A percentile compares a stretch with the other conserved stretches of the same genome.
These are phyloP conservation scores for Champsocephalus gunnari DNA, from an alignment of 2,797 vertebrate genomes.

Conservation along the genomic window DNA sequence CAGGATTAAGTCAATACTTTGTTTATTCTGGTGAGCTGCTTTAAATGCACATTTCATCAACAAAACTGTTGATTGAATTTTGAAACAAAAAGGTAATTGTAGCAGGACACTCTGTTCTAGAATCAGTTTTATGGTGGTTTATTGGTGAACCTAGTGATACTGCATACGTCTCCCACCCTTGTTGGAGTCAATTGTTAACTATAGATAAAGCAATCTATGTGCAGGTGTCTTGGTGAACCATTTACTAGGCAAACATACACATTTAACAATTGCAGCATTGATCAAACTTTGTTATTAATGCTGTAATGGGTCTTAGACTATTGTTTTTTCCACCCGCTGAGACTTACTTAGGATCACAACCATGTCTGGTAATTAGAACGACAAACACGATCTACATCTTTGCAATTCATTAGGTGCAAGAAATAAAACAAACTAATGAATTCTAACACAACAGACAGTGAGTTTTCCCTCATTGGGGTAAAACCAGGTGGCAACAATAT, in stretches of 20 bases:
- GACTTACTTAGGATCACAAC: not conserved
- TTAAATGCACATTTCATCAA: not conserved
- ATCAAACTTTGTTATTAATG: conserved; percentile 19
- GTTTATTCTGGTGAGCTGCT: not conserved
- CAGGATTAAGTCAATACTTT: not conserved
- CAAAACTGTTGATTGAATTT: not conserved
- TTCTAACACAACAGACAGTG: not conserved
- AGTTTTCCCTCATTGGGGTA: not conserved
- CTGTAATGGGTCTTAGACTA: not conserved
- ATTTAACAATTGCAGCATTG: conserved; percentile 18
- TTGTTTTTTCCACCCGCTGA: not conserved
- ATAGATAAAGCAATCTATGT: conserved; percentile 39
- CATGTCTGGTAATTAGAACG: not conserved
- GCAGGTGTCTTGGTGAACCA: conserved; percentile 13
- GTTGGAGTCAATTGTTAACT: conserved; percentile 38
- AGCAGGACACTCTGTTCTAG: not conserved
- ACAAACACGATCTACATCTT: not conserved
- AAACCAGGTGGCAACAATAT: not conserved
- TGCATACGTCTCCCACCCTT: conserved; percentile 9
- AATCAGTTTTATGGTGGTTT: conserved; percentile 6
- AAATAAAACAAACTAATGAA: not conserved
- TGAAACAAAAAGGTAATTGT: not conserved
- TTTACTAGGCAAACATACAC: conserved; percentile 19
- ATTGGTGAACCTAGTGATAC: conserved; percentile 8
- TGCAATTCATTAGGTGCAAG: not conserved